Conservation (phyloP, 2,888 invertebrate genomes). For the Unio delphinus region DNA sequence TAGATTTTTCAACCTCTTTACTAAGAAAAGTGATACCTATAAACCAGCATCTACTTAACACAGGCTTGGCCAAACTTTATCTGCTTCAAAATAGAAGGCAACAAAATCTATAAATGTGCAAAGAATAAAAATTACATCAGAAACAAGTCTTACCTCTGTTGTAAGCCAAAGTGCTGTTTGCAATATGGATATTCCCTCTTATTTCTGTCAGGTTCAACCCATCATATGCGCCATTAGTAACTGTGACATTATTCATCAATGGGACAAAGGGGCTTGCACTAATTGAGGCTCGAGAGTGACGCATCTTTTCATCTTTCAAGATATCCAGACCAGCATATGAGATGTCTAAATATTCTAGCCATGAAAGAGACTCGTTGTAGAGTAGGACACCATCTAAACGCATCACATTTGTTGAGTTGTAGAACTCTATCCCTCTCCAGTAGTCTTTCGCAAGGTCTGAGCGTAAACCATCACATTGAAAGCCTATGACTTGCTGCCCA, state of each 20-base stretch:
- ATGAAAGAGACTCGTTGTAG: slow-evolving; percentile 81
- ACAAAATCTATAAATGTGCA: too few relatives aligned
- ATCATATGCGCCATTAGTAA: slow-evolving; percentile 91
- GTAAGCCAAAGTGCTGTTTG: slow-evolving; percentile 76
- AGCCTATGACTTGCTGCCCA: slow-evolving; percentile 92
- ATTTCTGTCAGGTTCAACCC: slow-evolving; percentile 72
- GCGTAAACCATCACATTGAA: slow-evolving; percentile 82
- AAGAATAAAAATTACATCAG: too few relatives aligned
- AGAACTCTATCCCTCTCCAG: slow-evolving; percentile 93
- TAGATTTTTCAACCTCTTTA: too few relatives aligned
- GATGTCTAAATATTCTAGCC: slow-evolving; percentile 82
- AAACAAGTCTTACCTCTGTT: slow-evolving; percentile 77
- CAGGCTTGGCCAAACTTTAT: too few relatives aligned
- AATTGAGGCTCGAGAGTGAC: slow-evolving; percentile 63
- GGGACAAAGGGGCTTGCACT: slow-evolving; percentile 79
- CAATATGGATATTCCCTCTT: slow-evolving; percentile 54
- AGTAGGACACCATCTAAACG: slow-evolving; percentile 72
- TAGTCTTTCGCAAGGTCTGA: slow-evolving; percentile 75
- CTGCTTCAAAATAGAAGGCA: too few relatives aligned
- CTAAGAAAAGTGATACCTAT: too few relatives aligned
- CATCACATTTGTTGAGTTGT: slow-evolving; percentile 77
- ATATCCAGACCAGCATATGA: slow-evolving; percentile 75
- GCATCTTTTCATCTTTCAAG: slow-evolving; percentile 41
- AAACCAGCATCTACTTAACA: too few relatives aligned
- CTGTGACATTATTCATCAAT: slow-evolving; percentile 84